Conservation (phyloP, 23 tunicate genomes). For the Halocynthia roretzi region DNA sequence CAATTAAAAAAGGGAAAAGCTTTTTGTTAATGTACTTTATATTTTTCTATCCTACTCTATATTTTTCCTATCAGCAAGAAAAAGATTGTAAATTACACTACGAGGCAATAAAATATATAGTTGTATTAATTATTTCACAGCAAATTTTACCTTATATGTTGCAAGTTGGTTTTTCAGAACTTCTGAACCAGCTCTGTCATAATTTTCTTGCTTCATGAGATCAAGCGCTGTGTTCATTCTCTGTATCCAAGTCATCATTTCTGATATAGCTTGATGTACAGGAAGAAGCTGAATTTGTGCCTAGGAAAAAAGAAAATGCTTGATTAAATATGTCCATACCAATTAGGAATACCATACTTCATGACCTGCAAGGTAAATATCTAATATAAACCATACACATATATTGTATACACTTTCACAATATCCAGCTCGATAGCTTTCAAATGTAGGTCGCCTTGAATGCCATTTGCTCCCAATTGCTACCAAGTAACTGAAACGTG, state of each 20-base stretch:
- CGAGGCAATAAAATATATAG: neutral
- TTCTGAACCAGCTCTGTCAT: conserved; percentile 27
- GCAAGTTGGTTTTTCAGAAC: conserved; percentile 23
- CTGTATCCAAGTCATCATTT: conserved; percentile 24
- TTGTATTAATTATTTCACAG: neutral
- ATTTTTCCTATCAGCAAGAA: too few species aligned
- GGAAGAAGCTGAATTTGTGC: conserved; percentile 4
- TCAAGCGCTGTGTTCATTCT: conserved; percentile 27
- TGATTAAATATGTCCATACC: too few species aligned
- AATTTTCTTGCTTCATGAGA: conserved; percentile 23
- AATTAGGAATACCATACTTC: too few species aligned
- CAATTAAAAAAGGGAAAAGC: too few species aligned
- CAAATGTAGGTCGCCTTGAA: neutral
- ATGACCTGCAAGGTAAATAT: too few species aligned
- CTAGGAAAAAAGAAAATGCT: conserved; percentile 3
- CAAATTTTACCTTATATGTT: conserved; percentile 28
- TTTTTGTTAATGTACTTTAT: too few species aligned
- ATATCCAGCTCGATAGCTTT: neutral
- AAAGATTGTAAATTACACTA: neutral
- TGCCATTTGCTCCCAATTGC: too few species aligned
- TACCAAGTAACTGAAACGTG: too few species aligned
- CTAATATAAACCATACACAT: too few species aligned
- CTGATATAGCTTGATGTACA: neutral
- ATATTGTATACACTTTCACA: too few species aligned
- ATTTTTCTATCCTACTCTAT: too few species aligned